These are phyloP conservation scores for Leptinotarsa tumamoca DNA, from an alignment of 2,888 invertebrate species.

Conservation along the genomic window DNA sequence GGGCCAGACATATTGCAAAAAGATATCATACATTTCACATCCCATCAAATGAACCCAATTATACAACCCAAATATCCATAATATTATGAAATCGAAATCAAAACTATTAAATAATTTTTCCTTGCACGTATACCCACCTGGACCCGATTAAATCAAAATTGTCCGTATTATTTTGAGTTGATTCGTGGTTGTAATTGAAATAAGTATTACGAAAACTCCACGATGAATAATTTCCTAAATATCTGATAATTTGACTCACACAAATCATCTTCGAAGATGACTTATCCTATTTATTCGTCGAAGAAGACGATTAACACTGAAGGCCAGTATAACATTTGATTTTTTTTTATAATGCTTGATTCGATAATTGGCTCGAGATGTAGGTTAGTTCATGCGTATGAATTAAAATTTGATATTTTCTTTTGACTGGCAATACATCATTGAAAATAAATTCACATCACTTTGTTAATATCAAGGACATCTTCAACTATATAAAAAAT, in stretches of 20 bases:
- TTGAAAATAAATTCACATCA: background rate
- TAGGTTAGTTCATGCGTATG: background rate
- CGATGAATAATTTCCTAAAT: conserved; percentile 19
- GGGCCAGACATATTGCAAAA: background rate
- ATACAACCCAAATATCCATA: background rate
- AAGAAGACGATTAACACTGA: conserved; percentile 8
- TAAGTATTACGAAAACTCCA: conserved; percentile 14
- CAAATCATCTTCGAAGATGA: background rate
- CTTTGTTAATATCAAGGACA: background rate
- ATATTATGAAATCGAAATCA: background rate
- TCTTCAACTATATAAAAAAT: background rate
- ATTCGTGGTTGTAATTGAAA: background rate
- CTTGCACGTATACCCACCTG: background rate
- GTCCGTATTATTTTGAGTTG: background rate
- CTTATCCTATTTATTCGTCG: background rate
- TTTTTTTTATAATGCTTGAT: conserved; percentile 5
- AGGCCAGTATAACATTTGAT: conserved; percentile 2
- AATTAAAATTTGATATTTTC: background rate
- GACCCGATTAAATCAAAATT: background rate
- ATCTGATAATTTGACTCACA: conserved; percentile 11
- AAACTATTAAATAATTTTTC: background rate
- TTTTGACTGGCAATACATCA: background rate
- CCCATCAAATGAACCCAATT: background rate
- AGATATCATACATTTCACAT: background rate
- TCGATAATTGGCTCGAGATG: conserved; percentile 15